phyloP scores from a whole-genome alignment of 2,113 vertebrate genomes.

The Sylvia atricapilla region DNA sequence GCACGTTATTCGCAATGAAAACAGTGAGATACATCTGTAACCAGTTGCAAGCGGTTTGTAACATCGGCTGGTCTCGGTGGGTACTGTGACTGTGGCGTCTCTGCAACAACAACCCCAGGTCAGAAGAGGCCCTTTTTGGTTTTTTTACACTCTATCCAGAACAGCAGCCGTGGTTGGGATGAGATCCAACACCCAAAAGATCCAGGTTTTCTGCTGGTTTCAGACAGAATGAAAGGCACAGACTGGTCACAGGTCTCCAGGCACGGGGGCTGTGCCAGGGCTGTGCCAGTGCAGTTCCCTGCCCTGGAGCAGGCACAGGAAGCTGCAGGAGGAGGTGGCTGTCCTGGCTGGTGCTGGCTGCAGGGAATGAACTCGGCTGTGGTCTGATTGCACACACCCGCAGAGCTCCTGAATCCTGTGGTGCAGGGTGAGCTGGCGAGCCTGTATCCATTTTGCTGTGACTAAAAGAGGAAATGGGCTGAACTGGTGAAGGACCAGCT shows the following conservation, averaged over 20 bases:
- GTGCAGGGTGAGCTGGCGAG: fast-evolving
- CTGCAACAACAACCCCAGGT: background rate
- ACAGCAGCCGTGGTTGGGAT: background rate
- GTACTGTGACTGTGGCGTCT: background rate
- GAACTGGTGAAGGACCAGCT: background rate
- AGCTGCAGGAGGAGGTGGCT: background rate
- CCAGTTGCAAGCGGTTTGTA: background rate
- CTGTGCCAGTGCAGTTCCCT: background rate
- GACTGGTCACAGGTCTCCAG: background rate
- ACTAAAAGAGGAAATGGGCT: background rate
- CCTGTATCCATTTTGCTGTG: background rate
- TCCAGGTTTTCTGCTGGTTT: background rate
- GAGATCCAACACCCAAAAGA: background rate
- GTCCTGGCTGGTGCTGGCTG: background rate
- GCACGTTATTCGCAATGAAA: background rate
- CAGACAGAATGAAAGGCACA: background rate
- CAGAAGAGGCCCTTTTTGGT: background rate
- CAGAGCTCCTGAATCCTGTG: fast-evolving
- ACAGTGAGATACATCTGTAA: background rate
- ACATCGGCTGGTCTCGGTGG: background rate
- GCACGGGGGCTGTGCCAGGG: background rate
- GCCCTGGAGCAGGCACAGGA: background rate
- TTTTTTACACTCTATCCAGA: background rate
- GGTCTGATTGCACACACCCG: background rate
- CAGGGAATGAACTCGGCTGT: background rate